These are phyloP conservation scores for Eudasyphora cyanicolor DNA, from an alignment of 2,888 invertebrate species.

Conservation along the genomic window DNA sequence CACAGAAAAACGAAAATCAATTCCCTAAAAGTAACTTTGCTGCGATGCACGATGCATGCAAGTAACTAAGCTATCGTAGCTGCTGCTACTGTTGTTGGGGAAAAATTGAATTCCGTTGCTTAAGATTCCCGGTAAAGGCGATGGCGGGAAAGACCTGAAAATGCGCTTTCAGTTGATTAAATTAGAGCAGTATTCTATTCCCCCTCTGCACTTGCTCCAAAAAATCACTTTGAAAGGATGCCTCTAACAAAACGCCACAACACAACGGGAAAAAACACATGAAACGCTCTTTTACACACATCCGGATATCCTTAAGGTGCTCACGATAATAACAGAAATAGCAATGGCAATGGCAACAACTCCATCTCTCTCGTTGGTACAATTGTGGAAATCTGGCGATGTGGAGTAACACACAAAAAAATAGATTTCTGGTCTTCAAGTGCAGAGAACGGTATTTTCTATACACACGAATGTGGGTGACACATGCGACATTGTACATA, in stretches of 20 bases:
- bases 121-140: conserved; percentile 54
- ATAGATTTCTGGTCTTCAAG: background rate
- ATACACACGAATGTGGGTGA: conserved; percentile 52
- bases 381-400: background rate
- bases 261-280: background rate
- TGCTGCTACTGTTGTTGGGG: background rate
- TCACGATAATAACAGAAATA: too few species aligned
- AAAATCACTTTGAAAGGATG: background rate
- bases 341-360: background rate
- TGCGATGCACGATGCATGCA: conserved; percentile 33
- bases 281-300: background rate
- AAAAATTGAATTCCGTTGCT: conserved; percentile 52
- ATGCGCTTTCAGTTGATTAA: conserved; percentile 70
- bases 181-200: conserved; percentile 57
- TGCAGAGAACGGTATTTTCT: too few species aligned
- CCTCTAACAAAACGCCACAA: conserved; percentile 32
- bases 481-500: conserved; percentile 42
- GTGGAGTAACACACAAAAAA: background rate
- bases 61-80: conserved; percentile 25
- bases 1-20: conserved; percentile 5
- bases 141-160: conserved; percentile 61
- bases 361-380: background rate
- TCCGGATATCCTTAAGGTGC: conserved; percentile 49
- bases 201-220: background rate
- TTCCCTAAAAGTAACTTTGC: conserved; percentile 35